Percentiles rank a stretch among this genome's conserved stretches.
Evolutionary conservation across 1,140 invertebrate species (phyloP).

Genomic region (Laodelphax striatellus): DNA sequence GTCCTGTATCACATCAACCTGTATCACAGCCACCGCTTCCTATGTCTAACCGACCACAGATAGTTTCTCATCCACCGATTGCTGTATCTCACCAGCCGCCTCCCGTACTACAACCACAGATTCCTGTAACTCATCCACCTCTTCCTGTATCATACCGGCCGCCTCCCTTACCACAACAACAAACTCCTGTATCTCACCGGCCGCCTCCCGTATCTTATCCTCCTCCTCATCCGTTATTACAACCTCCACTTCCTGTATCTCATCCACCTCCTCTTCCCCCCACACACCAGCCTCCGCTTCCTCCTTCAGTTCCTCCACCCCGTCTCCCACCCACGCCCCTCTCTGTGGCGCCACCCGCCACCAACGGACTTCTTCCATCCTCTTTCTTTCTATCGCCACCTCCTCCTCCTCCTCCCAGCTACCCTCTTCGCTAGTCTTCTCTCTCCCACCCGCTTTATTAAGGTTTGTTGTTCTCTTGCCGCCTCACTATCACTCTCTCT

Average conservation of each 20-base stretch:
- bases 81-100: not conserved
- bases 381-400: not conserved
- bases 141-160: not conserved
- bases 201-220: constrained; percentile 2
- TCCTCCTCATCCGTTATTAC: no score
- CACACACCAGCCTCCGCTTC: not conserved
- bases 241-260: not conserved
- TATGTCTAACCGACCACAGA: not conserved
- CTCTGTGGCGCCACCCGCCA: not conserved
- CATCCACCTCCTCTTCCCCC: not conserved
- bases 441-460: no score
- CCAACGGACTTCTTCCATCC: not conserved
- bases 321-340: not conserved
- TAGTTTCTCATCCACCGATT: not conserved
- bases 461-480: no score
- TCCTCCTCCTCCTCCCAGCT: not conserved
- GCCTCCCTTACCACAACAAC: not conserved
- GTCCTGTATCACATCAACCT: not conserved
- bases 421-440: no score
- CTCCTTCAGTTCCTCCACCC: not conserved
- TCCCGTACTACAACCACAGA: not conserved
- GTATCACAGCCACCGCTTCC: not conserved
- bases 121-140: not conserved
- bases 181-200: not conserved
- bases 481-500: no score